Base-by-base conservation (phyloP, 1,140 invertebrate species). In the Oryzaephilus surinamensis region DNA sequence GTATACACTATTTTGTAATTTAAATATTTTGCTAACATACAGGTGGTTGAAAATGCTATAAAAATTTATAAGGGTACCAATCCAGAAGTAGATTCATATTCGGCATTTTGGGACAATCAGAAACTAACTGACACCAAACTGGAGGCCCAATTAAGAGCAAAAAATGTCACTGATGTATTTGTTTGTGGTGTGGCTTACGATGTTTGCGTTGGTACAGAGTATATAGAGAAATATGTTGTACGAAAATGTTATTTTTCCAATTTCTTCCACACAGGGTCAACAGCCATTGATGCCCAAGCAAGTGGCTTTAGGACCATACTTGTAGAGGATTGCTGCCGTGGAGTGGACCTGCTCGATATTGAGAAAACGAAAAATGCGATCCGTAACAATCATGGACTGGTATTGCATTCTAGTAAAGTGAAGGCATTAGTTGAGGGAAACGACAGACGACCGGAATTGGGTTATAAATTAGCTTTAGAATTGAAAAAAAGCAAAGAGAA, bases 151-250 rank as follows among this genome's bases (percentile, higher is more conserved):
- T 61, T 90, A 7, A 55, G 61, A 14, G 52, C 70, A 24, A 63
- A 69, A 23, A 65, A 67, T 8, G 72, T 81, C 4, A 84, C 80
- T 1, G 79, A 84, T 56, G 66, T 88, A 14, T 86, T 78, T 54
- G 65, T 86, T 7, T 85, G 81, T 60, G 86, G 86, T 3, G 48
- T 90, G 5, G 83, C 85, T 0, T 79, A 79, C 51, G 86, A 90
- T 52, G 67, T 86, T 38, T 90, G 86, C 63, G 84, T 90, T n/a
- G 76, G 77, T 79, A 63, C 66, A 71, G 52, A 37, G 19, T 16
- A 12, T 30, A 21, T 13, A 6, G 1, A 3, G 23, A 24, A 6
- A n/a, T 28, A n/a, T 18, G 3, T n/a, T 20, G 3, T 28, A 37
- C 27, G 5, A n/a, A 11, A 24, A 24, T 4, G 11, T 24, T n/a